Conservation (phyloP, 1,140 invertebrate genomes). For the Macrotrachela quadricornifera region DNA sequence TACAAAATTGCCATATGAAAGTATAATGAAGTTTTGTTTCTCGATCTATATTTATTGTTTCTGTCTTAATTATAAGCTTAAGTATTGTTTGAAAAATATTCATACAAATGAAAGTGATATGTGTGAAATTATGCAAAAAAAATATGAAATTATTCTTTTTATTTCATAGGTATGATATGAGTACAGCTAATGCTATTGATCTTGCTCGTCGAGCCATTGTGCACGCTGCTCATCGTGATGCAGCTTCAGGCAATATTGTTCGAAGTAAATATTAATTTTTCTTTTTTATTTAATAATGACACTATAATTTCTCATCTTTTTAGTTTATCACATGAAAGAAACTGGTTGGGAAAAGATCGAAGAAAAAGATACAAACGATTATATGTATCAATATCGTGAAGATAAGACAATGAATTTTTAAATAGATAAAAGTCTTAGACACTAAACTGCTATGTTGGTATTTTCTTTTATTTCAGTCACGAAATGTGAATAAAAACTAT, state of each 20-base stretch:
- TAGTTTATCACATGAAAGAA: conserved; percentile 76
- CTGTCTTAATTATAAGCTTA: no score
- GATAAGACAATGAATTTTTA: conserved; percentile 10
- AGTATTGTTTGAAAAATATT: no score
- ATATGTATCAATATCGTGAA: conserved; percentile 60
- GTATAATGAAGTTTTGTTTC: no score
- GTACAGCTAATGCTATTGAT: conserved; percentile 76
- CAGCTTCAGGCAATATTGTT: conserved; percentile 81
- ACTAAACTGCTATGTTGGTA: no score
- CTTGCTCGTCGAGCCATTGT: conserved; percentile 78
- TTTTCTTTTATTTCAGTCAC: no score
- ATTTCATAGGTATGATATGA: conserved; percentile 55
- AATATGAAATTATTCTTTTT: not conserved
- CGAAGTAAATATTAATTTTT: not conserved
- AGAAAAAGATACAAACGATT: conserved; percentile 64
- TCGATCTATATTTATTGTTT: no score
- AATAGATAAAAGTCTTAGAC: no score
- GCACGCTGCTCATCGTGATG: conserved; percentile 87
- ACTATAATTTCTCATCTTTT: not conserved
- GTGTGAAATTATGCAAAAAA: no score
- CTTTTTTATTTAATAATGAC: not conserved
- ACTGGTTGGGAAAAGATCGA: conserved; percentile 77
- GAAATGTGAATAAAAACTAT: no score
- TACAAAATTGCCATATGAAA: no score
- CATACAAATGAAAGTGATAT: no score